Conservation (phyloP, 2,797 vertebrate genomes). For the Anguilla megastoma region DNA sequence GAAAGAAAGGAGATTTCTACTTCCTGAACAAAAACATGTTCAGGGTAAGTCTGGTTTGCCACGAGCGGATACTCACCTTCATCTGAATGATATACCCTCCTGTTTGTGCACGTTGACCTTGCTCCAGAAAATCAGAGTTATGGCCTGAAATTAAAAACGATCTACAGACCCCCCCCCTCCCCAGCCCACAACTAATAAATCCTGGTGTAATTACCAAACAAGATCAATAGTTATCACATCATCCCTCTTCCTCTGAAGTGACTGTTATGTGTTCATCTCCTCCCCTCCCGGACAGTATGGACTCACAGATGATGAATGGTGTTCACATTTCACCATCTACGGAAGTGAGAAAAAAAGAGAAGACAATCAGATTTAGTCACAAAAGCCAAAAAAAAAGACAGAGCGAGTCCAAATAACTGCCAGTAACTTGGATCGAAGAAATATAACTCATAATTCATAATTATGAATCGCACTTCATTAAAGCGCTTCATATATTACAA, state of each 20-base stretch:
- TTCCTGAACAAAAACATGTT: conserved; percentile 51
- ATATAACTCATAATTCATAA: not conserved
- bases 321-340: conserved; percentile 45
- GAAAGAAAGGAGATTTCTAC: conserved; percentile 45
- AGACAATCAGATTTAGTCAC: not conserved
- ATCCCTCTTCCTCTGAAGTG: conserved; percentile 47
- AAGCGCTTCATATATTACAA: not conserved
- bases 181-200: conserved; percentile 68
- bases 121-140: conserved; percentile 75
- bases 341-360: not conserved
- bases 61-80: conserved; percentile 50
- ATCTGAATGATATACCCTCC: conserved; percentile 58
- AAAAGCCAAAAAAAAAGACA: not conserved
- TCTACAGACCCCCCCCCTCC: conserved; percentile 50
- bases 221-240: conserved; percentile 67
- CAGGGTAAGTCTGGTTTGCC: conserved; percentile 52
- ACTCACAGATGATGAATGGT: conserved; percentile 59
- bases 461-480: not conserved
- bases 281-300: conserved; percentile 55
- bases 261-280: conserved; percentile 70
- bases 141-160: conserved; percentile 79
- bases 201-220: conserved; percentile 65
- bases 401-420: not conserved
- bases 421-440: not conserved
- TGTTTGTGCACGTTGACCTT: conserved; percentile 70